Base-by-base conservation (phyloP, 2,888 invertebrate genomes). In the Adelphocoris suturalis region DNA sequence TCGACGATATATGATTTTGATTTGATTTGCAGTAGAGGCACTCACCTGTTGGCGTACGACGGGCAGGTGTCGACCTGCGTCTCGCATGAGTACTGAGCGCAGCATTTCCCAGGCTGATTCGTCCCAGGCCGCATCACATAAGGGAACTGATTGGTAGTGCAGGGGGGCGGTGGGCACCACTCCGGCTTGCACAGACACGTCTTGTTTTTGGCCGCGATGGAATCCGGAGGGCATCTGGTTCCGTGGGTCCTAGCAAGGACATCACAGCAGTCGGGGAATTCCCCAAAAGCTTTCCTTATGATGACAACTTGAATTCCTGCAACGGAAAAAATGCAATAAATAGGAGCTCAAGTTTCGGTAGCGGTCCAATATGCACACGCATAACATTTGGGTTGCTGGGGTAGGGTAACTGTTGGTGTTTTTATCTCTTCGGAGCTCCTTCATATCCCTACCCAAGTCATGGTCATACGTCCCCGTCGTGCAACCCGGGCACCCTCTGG, bases 221-320 rank as follows among this genome's bases (percentile, higher is more conserved):
- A 81, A 13, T 81, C 81, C 0, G 81, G 37, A 0, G 81, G 81
- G 14, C 81, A 81, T 5, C 81, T 11, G 0, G 76, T 76, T 0
- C 76, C 76, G 0, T 0, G 27, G 27, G 37, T 16, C 13, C 37
- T 9, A 9, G 37, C 27, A 5, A 37, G 13, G 0, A 13, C 27
- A 16, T 76, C 76, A 19, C 81, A 81, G 48, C 81, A 81, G 48
- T 81, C 81, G 0, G 81, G 81, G 48, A 4, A 81, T 0, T 27
- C 11, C 14, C 76, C 76, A 0, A 27, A 7, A 1, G 76, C 76
- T 76, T 76, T 76, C 13, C 16, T 27, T 12, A 27, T 27, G 23
- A 76, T 76, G 27, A 76, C 76, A 27, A 27, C 23, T 37, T 76
- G 76, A 9, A 37, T 4, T 23, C 76, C 57, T 57, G 57, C 16